Conservation (phyloP, 2,888 invertebrate species). For the Diaprepes abbreviatus region DNA sequence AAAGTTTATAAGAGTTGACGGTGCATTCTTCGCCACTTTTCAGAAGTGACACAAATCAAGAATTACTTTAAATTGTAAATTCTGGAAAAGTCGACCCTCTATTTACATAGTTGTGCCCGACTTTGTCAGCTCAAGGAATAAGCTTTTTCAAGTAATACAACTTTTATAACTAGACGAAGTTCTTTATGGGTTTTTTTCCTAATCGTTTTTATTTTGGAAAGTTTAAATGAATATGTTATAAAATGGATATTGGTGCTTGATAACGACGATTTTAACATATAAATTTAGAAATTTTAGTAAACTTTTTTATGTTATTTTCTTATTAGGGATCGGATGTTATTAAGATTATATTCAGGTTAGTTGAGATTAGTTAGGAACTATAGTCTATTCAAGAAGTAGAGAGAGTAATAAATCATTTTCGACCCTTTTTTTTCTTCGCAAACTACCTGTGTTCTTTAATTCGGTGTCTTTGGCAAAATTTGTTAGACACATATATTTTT, state of each 20-base stretch:
- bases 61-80: constrained; percentile 22
- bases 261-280: background rate
- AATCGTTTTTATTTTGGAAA: constrained; percentile 18
- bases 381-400: no score
- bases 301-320: no score
- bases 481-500: no score
- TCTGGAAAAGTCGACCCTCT: constrained; percentile 14
- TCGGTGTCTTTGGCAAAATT: no score
- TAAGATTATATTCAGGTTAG: no score
- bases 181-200: constrained; percentile 4
- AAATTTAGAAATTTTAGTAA: background rate
- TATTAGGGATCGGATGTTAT: no score
- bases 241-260: background rate
- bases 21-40: constrained; percentile 27
- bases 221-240: constrained; percentile 6
- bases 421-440: no score
- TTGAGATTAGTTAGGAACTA: no score
- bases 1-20: constrained; percentile 20
- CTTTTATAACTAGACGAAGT: constrained; percentile 15
- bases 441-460: no score
- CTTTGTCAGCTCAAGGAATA: constrained; percentile 21
- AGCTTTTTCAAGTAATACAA: constrained; percentile 22
- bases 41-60: constrained; percentile 22
- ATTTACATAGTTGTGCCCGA: constrained; percentile 22
- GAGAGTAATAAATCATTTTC: no score